Evolutionary conservation across 2,888 invertebrate species (phyloP).

Genomic region (Gibbula magus): DNA sequence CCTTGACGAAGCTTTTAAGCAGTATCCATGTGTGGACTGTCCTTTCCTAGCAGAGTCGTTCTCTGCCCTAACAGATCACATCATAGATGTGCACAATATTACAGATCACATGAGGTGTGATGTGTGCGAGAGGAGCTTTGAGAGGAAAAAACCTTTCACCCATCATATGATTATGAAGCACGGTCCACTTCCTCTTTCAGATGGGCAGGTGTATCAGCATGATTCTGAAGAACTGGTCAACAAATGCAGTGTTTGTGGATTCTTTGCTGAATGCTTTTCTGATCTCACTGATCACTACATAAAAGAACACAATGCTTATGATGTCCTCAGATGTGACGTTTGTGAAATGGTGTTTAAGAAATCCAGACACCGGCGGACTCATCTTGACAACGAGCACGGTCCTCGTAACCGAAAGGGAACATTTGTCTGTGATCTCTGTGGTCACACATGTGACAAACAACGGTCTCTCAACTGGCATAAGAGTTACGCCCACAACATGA

Average conservation of each 20-base stretch:
- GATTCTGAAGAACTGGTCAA: not conserved
- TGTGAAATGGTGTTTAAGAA: constrained; percentile 52
- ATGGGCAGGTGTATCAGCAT: constrained; percentile 20
- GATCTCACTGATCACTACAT: constrained; percentile 19
- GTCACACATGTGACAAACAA: constrained; percentile 34
- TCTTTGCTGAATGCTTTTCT: not conserved
- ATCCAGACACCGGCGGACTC: constrained; percentile 35
- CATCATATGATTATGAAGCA: constrained; percentile 23
- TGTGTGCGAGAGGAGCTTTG: constrained; percentile 13
- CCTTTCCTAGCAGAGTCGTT: constrained; percentile 17
- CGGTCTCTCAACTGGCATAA: constrained; percentile 25
- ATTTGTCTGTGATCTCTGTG: constrained; percentile 42
- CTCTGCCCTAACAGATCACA: constrained; percentile 13
- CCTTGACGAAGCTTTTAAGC: not conserved
- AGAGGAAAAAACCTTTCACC: not conserved
- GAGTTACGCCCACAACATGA: constrained; percentile 22
- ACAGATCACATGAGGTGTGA: constrained; percentile 10
- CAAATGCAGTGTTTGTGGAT: constrained; percentile 14
- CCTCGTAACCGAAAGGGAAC: constrained; percentile 35
- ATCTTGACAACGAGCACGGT: constrained; percentile 49
- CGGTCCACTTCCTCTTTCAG: constrained; percentile 1
- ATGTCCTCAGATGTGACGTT: constrained; percentile 47
- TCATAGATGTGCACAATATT: not conserved
- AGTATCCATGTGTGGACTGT: constrained; percentile 1
- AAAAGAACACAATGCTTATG: not conserved